Conservation (phyloP, 2,797 vertebrate species). For the Platalea minor region DNA sequence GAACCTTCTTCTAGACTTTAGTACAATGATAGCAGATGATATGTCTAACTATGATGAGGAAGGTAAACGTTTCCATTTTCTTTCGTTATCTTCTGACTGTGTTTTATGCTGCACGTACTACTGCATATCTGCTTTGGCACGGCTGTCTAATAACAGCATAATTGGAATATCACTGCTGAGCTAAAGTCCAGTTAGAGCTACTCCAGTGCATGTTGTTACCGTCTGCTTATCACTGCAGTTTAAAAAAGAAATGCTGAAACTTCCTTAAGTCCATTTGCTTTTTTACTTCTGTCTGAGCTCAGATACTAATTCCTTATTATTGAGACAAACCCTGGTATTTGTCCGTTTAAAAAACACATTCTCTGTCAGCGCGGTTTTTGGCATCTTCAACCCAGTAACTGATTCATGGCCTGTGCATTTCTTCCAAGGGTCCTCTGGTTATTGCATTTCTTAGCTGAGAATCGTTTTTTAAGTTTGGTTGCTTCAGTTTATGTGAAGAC, state of each 20-base stretch:
- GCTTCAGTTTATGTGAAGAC: not conserved
- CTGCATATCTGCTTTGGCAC: not conserved
- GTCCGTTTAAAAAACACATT: not conserved
- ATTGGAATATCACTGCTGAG: not conserved
- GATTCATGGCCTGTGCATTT: not conserved
- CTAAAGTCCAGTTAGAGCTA: not conserved
- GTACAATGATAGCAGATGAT: slow-evolving; percentile 98
- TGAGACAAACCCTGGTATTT: not conserved
- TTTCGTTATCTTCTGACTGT: not conserved
- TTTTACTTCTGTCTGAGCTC: not conserved
- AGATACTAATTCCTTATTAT: not conserved
- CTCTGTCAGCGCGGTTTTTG: not conserved
- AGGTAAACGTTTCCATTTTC: slow-evolving; percentile 77
- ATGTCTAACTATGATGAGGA: slow-evolving; percentile 99
- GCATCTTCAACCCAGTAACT: not conserved
- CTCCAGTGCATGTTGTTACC: not conserved
- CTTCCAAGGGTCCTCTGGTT: not conserved
- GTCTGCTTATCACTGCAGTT: not conserved
- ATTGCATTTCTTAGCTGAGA: not conserved
- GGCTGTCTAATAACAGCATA: not conserved
- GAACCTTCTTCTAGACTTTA: slow-evolving; percentile 99
- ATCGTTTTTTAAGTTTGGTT: not conserved
- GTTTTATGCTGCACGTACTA: not conserved
- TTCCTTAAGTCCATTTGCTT: not conserved
- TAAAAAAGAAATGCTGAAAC: not conserved